phyloP scores from a whole-genome alignment of 2,888 invertebrate genomes.

The Tipula unca region DNA sequence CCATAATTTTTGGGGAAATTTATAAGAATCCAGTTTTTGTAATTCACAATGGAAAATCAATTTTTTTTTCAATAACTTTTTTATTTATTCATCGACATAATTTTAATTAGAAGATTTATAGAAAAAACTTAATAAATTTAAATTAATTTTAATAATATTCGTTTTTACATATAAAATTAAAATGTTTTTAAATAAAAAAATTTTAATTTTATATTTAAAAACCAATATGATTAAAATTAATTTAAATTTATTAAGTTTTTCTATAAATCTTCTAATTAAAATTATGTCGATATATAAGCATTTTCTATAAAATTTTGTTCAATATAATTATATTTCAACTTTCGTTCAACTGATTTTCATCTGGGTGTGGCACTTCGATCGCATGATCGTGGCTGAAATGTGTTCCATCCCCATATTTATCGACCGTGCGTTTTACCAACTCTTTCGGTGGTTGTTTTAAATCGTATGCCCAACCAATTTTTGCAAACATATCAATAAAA shows the following conservation, averaged over 20 bases:
- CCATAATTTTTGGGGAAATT: too few species aligned
- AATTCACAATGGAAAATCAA: too few species aligned
- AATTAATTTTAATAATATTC: neutral
- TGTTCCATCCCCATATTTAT: slow-evolving; percentile 37
- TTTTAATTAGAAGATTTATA: neutral
- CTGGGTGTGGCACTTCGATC: neutral
- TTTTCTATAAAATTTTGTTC: neutral
- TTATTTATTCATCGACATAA: neutral
- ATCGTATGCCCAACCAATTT: too few species aligned
- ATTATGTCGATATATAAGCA: neutral
- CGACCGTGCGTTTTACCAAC: slow-evolving; percentile 49
- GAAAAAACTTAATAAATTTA: neutral
- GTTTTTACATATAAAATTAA: neutral
- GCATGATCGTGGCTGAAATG: neutral
- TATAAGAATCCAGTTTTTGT: too few species aligned
- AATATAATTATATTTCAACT: neutral
- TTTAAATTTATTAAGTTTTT: neutral
- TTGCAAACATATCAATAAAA: slow-evolving; percentile 59
- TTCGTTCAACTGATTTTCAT: neutral
- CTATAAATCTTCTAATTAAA: neutral
- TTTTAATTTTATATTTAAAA: neutral
- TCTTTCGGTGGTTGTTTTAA: slow-evolving; percentile 55
- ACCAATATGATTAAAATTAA: neutral
- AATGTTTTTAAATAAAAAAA: too few species aligned
- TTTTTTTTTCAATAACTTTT: neutral